Percentiles rank a stretch among this genome's conserved stretches.
Evolutionary conservation across 2,797 vertebrate species (phyloP).

Genomic region (Leptodactylus fallax): DNA sequence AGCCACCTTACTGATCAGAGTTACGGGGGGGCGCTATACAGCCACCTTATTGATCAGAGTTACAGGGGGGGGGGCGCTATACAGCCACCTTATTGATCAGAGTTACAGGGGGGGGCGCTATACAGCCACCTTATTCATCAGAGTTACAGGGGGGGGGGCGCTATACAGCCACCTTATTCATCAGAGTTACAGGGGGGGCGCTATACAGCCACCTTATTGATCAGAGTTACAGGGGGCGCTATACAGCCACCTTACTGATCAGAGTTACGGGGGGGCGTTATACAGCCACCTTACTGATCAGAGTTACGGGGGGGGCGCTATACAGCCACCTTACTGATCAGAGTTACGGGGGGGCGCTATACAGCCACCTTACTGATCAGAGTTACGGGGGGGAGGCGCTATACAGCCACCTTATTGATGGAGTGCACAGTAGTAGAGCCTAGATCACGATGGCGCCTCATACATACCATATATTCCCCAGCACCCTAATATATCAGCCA

Average conservation of each 20-base stretch:
- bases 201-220: background rate
- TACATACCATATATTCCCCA: too few species aligned
- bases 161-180: background rate
- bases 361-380: background rate
- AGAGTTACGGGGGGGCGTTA: too few species aligned
- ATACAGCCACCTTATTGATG: background rate
- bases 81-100: background rate
- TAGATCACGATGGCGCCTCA: too few species aligned
- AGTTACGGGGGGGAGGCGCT: too few species aligned
- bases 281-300: background rate
- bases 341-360: too few species aligned
- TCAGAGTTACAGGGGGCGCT: too few species aligned
- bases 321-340: background rate
- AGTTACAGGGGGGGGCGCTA: too few species aligned
- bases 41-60: background rate
- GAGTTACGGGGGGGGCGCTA: too few species aligned
- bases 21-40: background rate
- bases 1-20: background rate
- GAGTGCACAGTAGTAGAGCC: background rate
- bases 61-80: too few species aligned
- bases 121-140: background rate
- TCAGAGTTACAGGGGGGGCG: too few species aligned
- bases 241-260: background rate
- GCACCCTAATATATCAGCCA: too few species aligned
- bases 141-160: too few species aligned